These are phyloP conservation scores for Onchidella celtica DNA, from an alignment of 2,888 invertebrate genomes.

Conservation along the genomic window DNA sequence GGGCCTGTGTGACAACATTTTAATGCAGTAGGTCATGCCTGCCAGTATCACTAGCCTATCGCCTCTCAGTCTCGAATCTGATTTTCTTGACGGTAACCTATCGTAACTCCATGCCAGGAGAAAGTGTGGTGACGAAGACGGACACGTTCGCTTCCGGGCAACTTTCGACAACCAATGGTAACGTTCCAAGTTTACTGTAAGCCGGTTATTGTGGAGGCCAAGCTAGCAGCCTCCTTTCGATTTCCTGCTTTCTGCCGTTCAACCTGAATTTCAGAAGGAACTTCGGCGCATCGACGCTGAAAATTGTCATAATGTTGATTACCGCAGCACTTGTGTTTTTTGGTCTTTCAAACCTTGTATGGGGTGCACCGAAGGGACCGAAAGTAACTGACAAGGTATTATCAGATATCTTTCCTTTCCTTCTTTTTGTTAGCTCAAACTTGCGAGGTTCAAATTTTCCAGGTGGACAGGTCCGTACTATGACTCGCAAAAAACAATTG, in stretches of 20 bases:
- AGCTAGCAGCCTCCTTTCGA: neutral
- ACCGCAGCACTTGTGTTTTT: constrained; percentile 38
- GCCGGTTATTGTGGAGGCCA: neutral
- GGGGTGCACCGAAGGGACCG: constrained; percentile 41
- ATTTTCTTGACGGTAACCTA: too few relatives aligned
- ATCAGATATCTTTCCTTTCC: neutral
- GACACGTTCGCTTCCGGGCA: too few relatives aligned
- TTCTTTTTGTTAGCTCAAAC: neutral
- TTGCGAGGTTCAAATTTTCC: too few relatives aligned
- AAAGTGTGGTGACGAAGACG: too few relatives aligned
- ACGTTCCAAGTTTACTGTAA: neutral
- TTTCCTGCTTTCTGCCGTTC: neutral
- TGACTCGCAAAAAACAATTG: too few relatives aligned
- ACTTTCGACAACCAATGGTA: neutral
- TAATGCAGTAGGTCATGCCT: too few relatives aligned
- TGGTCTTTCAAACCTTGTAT: constrained; percentile 38
- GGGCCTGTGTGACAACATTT: too few relatives aligned
- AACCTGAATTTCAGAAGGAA: neutral
- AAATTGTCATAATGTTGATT: constrained; percentile 34
- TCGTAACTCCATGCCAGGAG: too few relatives aligned
- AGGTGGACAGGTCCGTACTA: too few relatives aligned
- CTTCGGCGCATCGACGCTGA: neutral
- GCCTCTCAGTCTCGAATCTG: too few relatives aligned
- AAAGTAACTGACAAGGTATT: constrained; percentile 53
- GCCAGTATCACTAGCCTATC: too few relatives aligned